Conservation (phyloP, 2,888 invertebrate genomes). For the Furcula furcula region DNA sequence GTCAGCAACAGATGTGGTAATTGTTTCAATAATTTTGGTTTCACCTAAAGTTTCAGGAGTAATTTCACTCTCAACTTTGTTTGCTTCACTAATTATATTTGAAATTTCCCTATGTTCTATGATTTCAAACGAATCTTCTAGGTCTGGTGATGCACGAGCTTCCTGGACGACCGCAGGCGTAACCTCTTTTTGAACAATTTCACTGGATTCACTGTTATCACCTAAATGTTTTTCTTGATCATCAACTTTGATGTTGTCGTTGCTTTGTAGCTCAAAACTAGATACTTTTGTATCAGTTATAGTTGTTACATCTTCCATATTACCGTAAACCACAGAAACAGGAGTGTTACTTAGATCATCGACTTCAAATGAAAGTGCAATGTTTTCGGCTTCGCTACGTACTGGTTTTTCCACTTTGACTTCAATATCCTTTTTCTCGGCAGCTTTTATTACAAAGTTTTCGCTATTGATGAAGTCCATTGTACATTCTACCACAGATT, state of each 20-base stretch:
- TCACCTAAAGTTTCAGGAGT: background rate
- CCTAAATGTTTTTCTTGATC: background rate
- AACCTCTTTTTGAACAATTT: background rate
- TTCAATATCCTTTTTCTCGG: conserved; percentile 1
- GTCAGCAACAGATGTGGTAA: background rate
- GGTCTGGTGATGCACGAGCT: conserved; percentile 8
- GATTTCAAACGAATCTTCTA: conserved; percentile 32
- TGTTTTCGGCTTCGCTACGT: no score
- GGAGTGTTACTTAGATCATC: conserved; percentile 49
- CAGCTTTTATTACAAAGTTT: conserved; percentile 5
- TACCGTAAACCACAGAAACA: conserved; percentile 39
- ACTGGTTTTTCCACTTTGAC: no score
- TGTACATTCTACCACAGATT: conserved; percentile 19
- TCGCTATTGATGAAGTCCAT: conserved; percentile 23
- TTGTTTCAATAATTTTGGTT: conserved; percentile 1
- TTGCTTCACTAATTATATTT: conserved; percentile 2
- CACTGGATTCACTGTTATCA: background rate
- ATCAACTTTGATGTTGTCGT: background rate
- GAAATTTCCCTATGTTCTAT: conserved; percentile 26
- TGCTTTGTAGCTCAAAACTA: conserved; percentile 6
- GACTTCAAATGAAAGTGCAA: conserved; percentile 44
- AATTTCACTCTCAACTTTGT: conserved; percentile 1
- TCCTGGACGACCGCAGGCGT: conserved; percentile 2
- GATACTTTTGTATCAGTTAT: conserved; percentile 13
- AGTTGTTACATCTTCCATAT: conserved; percentile 17